Percentiles rank a stretch among this genome's conserved stretches.
Evolutionary conservation across 1,140 invertebrate genomes (phyloP).

Genomic region (Lepidurus packardi): DNA sequence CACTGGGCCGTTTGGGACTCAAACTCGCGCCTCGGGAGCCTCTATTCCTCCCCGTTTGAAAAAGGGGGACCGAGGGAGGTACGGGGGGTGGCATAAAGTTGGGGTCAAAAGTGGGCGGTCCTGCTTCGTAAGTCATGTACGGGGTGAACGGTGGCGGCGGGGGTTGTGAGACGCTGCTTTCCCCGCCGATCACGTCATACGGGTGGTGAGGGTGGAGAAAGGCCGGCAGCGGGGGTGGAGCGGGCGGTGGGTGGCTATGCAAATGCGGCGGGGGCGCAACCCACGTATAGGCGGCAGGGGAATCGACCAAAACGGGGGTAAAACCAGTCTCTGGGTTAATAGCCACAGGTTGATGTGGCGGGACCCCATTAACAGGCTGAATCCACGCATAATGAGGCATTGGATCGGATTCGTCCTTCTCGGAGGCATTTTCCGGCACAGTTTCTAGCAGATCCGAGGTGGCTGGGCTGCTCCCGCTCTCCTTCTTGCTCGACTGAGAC

Average conservation of each 20-base stretch:
- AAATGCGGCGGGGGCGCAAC: conserved; percentile 15
- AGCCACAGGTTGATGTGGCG: not conserved
- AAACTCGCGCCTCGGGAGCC: conserved; percentile 26
- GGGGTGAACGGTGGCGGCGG: conserved; percentile 35
- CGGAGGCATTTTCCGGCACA: too few relatives aligned
- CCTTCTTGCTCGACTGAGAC: too few relatives aligned
- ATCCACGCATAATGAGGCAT: not conserved
- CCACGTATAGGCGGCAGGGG: conserved; percentile 36
- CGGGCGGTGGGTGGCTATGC: conserved; percentile 36
- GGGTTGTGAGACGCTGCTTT: conserved; percentile 34
- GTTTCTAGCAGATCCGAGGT: too few relatives aligned
- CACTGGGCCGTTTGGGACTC: conserved; percentile 32
- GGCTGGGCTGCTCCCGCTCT: too few relatives aligned
- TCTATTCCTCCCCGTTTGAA: not conserved
- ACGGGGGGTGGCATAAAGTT: not conserved
- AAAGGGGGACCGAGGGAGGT: not conserved
- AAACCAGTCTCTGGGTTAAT: not conserved
- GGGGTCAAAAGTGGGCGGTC: conserved; percentile 43
- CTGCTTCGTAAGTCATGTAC: conserved; percentile 50
- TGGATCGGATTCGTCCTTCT: not conserved
- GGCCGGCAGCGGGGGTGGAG: conserved; percentile 39
- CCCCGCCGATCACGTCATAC: conserved; percentile 34
- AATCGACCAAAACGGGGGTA: not conserved
- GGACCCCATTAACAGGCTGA: not conserved
- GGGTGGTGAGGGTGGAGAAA: conserved; percentile 41